Evolutionary conservation across 2,797 vertebrate genomes (phyloP), one percentile per base, ranked within the genome.

Genomic region (Cirrhinus mrigala): DNA sequence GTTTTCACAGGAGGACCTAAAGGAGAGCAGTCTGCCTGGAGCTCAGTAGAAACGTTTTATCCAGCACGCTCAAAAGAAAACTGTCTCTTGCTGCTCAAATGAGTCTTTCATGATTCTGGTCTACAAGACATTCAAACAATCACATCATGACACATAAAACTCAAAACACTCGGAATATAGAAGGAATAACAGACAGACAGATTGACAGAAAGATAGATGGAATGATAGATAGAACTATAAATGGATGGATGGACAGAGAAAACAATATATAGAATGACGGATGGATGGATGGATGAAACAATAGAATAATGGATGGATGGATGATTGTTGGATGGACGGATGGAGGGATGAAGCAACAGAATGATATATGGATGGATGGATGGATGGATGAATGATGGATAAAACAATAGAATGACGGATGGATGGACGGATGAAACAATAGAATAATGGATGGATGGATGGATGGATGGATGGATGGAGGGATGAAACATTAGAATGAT

Each of bases 331-430:
- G 18, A 54, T 6, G 0, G 16, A 20, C 6, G 1, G 6, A 54
- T 20, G 7, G 20, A 56, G 3, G 1, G 20, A 56, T 10, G 22
- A 5, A 54, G 0, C 1, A 2, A 54, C 20, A 20, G 52, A 54
- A 1, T 6, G 18, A 54, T 20, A 7, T 5, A 54, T 6, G 0
- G 16, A 20, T 18, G 3, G 6, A 54, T 9, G 20, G 54, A 56
- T 2, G 0, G 52, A 56, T 2, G 2, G 2, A 56, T 0, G 1
- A n/a, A n/a, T n/a, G 52, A 56, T 2, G 6, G 18, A 20, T 14
- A 62, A 1, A 29, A 64, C 0, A 1, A 29, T 0, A 1, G 27
- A 29, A 0, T 1, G 20, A 56, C 8, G 3, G 16, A 14, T 48
- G 3, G 52, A 20, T 20, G 14, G 62, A 66, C 3, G 15, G 14